Percentiles rank a stretch among this genome's conserved stretches.
phyloP scores from a whole-genome alignment of 2,113 vertebrate species.

The Xenus cinereus region DNA sequence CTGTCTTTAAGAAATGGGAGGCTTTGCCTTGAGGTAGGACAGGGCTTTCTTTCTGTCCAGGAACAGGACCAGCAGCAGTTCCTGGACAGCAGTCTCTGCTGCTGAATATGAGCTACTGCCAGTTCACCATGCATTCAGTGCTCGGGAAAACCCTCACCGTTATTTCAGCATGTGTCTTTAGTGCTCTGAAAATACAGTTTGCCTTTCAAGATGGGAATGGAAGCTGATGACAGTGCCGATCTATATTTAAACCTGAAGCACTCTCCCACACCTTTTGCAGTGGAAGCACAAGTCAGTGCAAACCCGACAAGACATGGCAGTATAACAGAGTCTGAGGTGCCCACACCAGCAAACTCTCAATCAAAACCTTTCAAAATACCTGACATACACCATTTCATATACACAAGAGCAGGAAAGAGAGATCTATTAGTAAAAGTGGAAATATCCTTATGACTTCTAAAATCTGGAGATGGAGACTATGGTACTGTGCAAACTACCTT shows the following conservation, averaged over 20 bases:
- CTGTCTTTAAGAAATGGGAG: neutral
- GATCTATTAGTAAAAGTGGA: neutral
- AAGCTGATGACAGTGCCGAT: neutral
- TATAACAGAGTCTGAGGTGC: neutral
- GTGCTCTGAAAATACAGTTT: neutral
- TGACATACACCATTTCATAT: neutral
- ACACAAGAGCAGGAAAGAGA: neutral
- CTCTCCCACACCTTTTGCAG: neutral
- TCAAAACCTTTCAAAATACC: neutral
- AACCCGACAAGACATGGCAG: fast-evolving
- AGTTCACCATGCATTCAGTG: neutral
- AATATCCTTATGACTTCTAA: neutral
- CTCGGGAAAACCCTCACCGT: neutral
- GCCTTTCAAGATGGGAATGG: neutral
- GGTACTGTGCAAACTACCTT: neutral
- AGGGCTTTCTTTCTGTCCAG: too few species aligned
- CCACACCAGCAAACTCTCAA: neutral
- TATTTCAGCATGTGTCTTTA: neutral
- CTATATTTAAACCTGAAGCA: neutral
- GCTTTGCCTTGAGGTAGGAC: neutral
- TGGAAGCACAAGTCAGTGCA: neutral
- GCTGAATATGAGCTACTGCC: neutral
- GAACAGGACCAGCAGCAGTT: neutral
- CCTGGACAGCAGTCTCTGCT: neutral
- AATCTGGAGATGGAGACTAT: neutral